Conservation (phyloP, 2,113 vertebrate genomes). For the Scolopax mira region DNA sequence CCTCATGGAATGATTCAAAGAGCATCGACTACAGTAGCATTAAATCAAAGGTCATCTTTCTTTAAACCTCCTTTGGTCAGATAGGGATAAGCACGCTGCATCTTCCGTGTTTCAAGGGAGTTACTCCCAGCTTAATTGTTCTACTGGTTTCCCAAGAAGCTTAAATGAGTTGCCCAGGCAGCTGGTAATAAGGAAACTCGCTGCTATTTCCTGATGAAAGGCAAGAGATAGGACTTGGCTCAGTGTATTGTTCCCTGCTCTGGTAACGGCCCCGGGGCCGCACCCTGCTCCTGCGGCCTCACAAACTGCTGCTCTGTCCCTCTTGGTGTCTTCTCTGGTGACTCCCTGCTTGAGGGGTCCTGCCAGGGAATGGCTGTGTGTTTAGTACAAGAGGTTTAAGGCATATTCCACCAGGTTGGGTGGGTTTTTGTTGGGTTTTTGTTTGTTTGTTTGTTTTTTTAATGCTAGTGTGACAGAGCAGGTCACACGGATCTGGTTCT, state of each 20-base stretch:
- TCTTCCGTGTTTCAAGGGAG: background rate
- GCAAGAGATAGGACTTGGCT: background rate
- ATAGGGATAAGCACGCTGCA: accelerated
- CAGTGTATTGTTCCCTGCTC: background rate
- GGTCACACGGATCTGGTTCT: background rate
- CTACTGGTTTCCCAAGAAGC: background rate
- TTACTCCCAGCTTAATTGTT: background rate
- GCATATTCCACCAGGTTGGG: background rate
- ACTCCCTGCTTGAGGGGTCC: background rate
- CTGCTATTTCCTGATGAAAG: background rate
- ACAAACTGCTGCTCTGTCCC: background rate
- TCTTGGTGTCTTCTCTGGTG: background rate
- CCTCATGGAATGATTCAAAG: background rate
- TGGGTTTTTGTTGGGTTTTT: too few relatives aligned
- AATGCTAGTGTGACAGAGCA: background rate
- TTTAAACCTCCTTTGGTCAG: background rate
- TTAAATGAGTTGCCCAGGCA: background rate
- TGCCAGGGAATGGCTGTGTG: background rate
- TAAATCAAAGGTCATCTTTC: background rate
- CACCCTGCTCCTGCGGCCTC: background rate
- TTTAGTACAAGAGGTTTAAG: background rate
- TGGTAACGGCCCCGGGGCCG: background rate
- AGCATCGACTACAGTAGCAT: background rate
- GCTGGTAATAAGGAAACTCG: background rate
- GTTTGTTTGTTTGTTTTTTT: background rate